Percentiles rank a stretch among this genome's conserved stretches.
Conservation (phyloP, 35 echinoderm and acorn worm genomes). For the Anneissia japonica region DNA sequence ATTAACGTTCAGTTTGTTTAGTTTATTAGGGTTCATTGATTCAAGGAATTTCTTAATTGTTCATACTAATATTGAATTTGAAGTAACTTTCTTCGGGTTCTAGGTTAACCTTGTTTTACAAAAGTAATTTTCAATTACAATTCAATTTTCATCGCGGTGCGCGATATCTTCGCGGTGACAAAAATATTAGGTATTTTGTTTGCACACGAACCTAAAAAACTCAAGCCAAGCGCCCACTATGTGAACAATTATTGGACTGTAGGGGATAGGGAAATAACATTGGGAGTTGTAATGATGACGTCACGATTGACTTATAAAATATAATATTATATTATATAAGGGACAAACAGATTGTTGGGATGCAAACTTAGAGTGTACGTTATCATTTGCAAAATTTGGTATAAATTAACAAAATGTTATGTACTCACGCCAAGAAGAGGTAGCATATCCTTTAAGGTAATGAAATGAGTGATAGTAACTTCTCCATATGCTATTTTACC, state of each 20-base stretch:
- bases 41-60: too few relatives aligned
- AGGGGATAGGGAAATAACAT: too few relatives aligned
- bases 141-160: too few relatives aligned
- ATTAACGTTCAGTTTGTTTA: too few relatives aligned
- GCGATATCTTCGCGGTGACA: too few relatives aligned
- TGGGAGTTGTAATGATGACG: background rate
- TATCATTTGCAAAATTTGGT: background rate
- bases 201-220: background rate
- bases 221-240: background rate
- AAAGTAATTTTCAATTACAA: too few relatives aligned
- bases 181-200: too few relatives aligned
- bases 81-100: too few relatives aligned
- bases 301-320: background rate
- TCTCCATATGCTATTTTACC: conserved; percentile 60
- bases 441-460: conserved; percentile 46
- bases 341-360: background rate
- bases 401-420: background rate
- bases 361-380: background rate
- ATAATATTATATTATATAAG: background rate
- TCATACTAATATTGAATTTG: too few relatives aligned
- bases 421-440: conserved; percentile 68
- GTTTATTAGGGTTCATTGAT: too few relatives aligned
- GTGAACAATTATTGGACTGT: background rate
- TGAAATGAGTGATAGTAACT: conserved; percentile 63
- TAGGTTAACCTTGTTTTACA: too few relatives aligned